Conservation (phyloP, 2,113 vertebrate genomes). For the Dasyornis broadbenti region DNA sequence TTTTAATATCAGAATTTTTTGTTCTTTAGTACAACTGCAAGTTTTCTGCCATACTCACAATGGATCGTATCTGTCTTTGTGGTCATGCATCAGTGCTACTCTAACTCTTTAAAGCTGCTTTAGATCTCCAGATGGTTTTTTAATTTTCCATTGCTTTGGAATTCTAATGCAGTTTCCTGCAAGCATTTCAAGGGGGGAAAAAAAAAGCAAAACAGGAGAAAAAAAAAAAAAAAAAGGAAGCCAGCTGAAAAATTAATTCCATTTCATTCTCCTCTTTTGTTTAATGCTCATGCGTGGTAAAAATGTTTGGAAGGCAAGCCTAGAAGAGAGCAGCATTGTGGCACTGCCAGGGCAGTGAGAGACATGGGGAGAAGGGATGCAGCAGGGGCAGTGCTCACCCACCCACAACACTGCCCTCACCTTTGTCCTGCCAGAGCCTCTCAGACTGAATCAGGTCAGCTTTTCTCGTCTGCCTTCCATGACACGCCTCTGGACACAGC, state of each 20-base stretch:
- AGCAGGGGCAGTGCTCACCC: too few species aligned
- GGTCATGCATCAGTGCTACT: not conserved
- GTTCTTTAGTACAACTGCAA: not conserved
- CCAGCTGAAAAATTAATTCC: not conserved
- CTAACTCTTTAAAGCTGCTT: not conserved
- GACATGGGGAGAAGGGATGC: fast-evolving
- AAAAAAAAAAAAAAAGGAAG: not conserved
- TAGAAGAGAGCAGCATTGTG: not conserved
- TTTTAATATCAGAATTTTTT: not conserved
- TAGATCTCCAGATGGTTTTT: not conserved
- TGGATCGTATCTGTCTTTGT: not conserved
- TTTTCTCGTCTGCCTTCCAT: not conserved
- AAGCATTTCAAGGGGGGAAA: not conserved
- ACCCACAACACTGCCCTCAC: fast-evolving
- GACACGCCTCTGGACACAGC: too few species aligned
- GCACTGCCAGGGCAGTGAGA: not conserved
- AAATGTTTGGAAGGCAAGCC: not conserved
- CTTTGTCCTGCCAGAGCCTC: not conserved
- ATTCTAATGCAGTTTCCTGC: not conserved
- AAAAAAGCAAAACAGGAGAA: too few species aligned
- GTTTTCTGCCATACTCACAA: not conserved
- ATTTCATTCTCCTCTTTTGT: not conserved
- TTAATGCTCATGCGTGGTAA: not conserved
- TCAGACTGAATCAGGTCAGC: not conserved
- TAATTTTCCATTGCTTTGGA: not conserved